Percentiles rank a stretch among this genome's conserved stretches.
phyloP scores from a whole-genome alignment of 2,888 invertebrate genomes.

The Caenorhabditis sp. region DNA sequence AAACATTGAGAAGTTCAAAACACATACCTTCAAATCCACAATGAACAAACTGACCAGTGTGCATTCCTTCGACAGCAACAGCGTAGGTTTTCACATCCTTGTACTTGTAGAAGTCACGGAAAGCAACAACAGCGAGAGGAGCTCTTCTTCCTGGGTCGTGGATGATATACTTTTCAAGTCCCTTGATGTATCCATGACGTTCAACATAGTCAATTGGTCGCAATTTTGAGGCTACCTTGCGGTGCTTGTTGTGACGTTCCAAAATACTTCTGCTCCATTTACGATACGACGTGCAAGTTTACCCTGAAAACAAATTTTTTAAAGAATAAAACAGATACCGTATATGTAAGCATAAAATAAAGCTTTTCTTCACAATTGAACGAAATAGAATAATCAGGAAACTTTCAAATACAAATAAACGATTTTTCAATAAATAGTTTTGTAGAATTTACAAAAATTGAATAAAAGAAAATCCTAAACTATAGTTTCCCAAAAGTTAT shows the following conservation, averaged over 20 bases:
- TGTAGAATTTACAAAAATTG: no score
- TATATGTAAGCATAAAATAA: no score
- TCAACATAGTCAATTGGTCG: slow-evolving; percentile 95
- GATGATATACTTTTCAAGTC: slow-evolving; percentile 70
- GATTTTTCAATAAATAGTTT: no score
- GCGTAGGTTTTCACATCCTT: slow-evolving; percentile 94
- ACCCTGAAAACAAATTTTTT: slow-evolving; percentile 39
- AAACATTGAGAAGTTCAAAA: not conserved
- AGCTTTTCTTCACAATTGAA: no score
- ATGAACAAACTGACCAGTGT: slow-evolving; percentile 98
- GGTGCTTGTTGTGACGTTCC: slow-evolving; percentile 95
- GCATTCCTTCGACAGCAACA: slow-evolving; percentile 96
- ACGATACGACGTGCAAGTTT: slow-evolving; percentile 99
- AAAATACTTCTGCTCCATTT: slow-evolving; percentile 98
- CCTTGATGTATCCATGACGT: no score
- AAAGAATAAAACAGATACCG: no score
- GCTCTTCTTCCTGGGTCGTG: slow-evolving; percentile 82
- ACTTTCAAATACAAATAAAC: no score
- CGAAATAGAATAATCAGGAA: no score
- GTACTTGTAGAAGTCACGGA: slow-evolving; percentile 98
- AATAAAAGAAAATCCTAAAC: no score
- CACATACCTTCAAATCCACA: slow-evolving; percentile 91
- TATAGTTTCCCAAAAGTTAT: no score
- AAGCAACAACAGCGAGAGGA: slow-evolving; percentile 93
- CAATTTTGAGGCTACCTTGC: slow-evolving; percentile 97